Conservation (phyloP, 2,113 vertebrate genomes). For the Brienomyrus longianalis region DNA sequence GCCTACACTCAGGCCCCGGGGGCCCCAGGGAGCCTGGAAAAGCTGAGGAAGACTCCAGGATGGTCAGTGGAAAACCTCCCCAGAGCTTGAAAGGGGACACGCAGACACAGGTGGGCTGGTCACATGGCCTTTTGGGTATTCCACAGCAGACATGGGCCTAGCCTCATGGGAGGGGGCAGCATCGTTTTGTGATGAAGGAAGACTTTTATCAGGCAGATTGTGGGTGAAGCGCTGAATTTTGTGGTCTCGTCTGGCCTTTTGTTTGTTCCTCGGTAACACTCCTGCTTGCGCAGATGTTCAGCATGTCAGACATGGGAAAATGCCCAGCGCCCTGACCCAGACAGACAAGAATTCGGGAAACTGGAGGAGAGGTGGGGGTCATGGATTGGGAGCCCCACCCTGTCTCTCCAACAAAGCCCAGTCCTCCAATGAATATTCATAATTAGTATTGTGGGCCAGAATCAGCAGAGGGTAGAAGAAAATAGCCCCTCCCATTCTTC, state of each 20-base stretch:
- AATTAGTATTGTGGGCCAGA: not conserved
- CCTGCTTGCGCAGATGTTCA: not conserved
- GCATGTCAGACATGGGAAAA: constrained; percentile 11
- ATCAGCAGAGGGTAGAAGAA: not conserved
- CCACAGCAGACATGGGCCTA: not conserved
- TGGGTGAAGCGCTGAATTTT: not conserved
- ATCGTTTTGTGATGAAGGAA: not conserved
- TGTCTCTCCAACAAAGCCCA: not conserved
- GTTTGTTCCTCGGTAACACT: constrained; percentile 25
- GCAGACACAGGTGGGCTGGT: constrained; percentile 55
- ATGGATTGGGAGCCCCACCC: not conserved
- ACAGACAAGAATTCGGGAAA: constrained; percentile 43
- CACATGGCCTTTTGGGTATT: not conserved
- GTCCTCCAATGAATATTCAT: not conserved
- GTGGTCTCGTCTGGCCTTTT: constrained; percentile 11
- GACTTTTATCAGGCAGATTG: not conserved
- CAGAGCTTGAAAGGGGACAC: constrained; percentile 57
- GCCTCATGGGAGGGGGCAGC: not conserved
- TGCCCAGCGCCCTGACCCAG: constrained; percentile 35
- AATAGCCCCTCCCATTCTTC: not conserved
- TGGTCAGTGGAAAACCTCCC: constrained; percentile 51
- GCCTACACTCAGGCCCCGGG: constrained; percentile 32
- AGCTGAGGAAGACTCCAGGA: constrained; percentile 50
- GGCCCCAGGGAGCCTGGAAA: constrained; percentile 41
- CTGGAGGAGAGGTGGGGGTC: constrained; percentile 25